phyloP scores from a whole-genome alignment of 2,888 invertebrate genomes.

The Leptopterna dolabrata region DNA sequence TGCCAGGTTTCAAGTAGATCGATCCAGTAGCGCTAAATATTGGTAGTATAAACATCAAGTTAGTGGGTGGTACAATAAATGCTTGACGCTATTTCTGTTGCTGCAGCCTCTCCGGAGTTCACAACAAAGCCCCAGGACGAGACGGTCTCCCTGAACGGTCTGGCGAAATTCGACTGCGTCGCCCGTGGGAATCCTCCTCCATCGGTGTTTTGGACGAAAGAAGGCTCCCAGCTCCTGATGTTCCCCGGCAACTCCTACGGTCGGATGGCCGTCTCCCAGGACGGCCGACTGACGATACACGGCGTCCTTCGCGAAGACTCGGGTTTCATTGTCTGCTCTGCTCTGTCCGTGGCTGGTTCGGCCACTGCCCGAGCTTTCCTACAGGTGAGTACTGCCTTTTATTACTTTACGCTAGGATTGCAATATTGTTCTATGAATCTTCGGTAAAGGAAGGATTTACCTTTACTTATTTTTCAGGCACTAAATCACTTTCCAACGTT shows the following conservation, averaged over 20 bases:
- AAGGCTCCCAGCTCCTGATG: conserved; percentile 83
- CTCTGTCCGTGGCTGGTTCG: conserved; percentile 93
- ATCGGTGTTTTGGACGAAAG: conserved; percentile 94
- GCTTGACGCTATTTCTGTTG: too few relatives aligned
- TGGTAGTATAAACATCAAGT: too few relatives aligned
- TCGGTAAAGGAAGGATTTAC: too few relatives aligned
- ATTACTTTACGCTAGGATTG: too few relatives aligned
- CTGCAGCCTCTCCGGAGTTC: conserved; percentile 84
- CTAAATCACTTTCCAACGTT: too few relatives aligned
- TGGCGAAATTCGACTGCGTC: conserved; percentile 89
- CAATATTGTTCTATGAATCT: too few relatives aligned
- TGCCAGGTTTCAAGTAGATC: too few relatives aligned
- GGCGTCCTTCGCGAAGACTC: conserved; percentile 75
- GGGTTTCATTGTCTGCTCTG: conserved; percentile 92
- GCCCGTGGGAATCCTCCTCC: conserved; percentile 92
- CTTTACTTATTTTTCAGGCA: too few relatives aligned
- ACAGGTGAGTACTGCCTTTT: conserved; percentile 71
- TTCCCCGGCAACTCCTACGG: conserved; percentile 82
- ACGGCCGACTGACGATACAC: conserved; percentile 72
- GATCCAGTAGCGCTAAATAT: too few relatives aligned
- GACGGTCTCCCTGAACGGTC: conserved; percentile 85
- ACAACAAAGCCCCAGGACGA: conserved; percentile 86
- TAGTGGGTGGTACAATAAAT: too few relatives aligned
- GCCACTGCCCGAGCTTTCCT: conserved; percentile 87
- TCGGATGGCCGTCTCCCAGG: conserved; percentile 73